Percentiles rank a stretch among this genome's conserved stretches.
phyloP scores from a whole-genome alignment of 2,888 invertebrate genomes.

The Auanema freiburgensis region DNA sequence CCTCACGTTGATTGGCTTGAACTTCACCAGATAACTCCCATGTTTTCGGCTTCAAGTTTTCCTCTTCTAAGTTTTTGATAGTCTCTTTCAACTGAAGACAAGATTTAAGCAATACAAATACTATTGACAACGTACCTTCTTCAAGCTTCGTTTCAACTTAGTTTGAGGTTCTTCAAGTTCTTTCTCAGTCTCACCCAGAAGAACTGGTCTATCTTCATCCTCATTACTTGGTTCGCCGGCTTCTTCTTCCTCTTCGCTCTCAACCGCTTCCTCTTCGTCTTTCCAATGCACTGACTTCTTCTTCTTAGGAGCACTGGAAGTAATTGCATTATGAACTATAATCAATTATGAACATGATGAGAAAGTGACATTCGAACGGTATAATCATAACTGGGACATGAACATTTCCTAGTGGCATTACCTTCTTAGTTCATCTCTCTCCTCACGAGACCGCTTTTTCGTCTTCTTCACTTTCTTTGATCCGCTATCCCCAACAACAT shows the following conservation, averaged over 20 bases:
- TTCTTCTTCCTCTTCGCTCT: slow-evolving; percentile 27
- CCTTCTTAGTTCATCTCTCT: slow-evolving; percentile 7
- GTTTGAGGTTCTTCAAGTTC: slow-evolving; percentile 14
- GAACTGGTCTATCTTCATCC: slow-evolving; percentile 18
- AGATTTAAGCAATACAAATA: slow-evolving; percentile 1
- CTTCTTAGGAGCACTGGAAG: slow-evolving; percentile 16
- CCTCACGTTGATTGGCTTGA: slow-evolving; percentile 77
- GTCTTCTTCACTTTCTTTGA: slow-evolving; percentile 9
- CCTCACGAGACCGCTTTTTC: slow-evolving; percentile 26
- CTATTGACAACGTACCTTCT: background rate
- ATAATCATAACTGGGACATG: background rate
- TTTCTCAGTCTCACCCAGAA: slow-evolving; percentile 30
- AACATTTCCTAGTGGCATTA: background rate
- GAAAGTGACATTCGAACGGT: background rate
- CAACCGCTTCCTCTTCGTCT: slow-evolving; percentile 22
- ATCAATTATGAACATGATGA: slow-evolving; percentile 3
- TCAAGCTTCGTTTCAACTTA: slow-evolving; percentile 16
- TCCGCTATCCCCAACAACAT: slow-evolving; percentile 14
- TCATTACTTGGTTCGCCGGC: slow-evolving; percentile 16
- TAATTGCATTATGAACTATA: background rate
- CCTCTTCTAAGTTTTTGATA: slow-evolving; percentile 67
- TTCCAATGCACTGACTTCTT: slow-evolving; percentile 35
- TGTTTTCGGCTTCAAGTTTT: slow-evolving; percentile 77
- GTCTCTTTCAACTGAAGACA: slow-evolving; percentile 64
- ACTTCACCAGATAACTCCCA: slow-evolving; percentile 95